Evolutionary conservation across 1,140 invertebrate genomes (phyloP).

Genomic region (Dreissena polymorpha): DNA sequence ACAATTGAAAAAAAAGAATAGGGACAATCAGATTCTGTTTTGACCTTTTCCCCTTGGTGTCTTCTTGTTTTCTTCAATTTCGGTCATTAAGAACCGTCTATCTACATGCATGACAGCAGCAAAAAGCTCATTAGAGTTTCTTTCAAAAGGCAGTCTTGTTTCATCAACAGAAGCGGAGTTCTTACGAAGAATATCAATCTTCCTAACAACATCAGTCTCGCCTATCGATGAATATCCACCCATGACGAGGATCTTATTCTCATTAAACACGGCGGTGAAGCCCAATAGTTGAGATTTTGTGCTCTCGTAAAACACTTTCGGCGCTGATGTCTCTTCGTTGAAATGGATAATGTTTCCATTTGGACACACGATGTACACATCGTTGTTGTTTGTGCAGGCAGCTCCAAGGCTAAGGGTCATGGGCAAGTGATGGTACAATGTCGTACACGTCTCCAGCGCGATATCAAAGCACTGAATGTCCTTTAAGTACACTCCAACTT

Average conservation of each 20-base stretch:
- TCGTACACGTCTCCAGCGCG: conserved; percentile 29
- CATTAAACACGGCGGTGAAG: conserved; percentile 28
- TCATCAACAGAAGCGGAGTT: neutral
- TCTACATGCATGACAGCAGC: conserved; percentile 30
- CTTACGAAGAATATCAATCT: conserved; percentile 36
- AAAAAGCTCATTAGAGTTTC: conserved; percentile 36
- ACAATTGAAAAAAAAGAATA: neutral
- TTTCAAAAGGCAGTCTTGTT: conserved; percentile 41
- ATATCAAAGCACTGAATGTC: conserved; percentile 54
- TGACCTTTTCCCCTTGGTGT: conserved; percentile 37
- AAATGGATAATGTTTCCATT: conserved; percentile 48
- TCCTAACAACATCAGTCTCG: conserved; percentile 36
- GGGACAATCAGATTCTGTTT: conserved; percentile 36
- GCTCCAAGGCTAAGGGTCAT: conserved; percentile 36
- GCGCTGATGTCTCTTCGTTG: conserved; percentile 23
- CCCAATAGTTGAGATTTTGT: conserved; percentile 32
- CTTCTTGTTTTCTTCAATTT: conserved; percentile 36
- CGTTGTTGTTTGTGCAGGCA: conserved; percentile 23
- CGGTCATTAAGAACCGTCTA: conserved; percentile 6
- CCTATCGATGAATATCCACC: conserved; percentile 40
- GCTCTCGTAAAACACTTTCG: conserved; percentile 9
- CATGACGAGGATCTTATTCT: conserved; percentile 34
- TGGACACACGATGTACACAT: conserved; percentile 39
- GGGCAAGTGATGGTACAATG: conserved; percentile 29
- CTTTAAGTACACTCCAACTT: conserved; percentile 40